phyloP scores from a whole-genome alignment of 2,113 vertebrate species.

The Ageneiosus marmoratus region DNA sequence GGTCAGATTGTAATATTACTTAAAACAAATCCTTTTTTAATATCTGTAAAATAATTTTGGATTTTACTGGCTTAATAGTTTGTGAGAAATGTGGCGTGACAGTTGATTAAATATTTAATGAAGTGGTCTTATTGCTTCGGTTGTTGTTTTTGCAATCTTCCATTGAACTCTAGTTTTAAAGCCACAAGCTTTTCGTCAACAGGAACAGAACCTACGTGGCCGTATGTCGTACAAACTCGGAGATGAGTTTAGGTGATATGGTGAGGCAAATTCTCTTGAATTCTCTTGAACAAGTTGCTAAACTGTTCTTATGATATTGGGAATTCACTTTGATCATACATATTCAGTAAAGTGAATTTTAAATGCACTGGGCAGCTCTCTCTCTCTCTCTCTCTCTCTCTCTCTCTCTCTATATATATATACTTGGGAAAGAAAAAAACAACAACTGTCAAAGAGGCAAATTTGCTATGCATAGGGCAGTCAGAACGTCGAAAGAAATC shows the following conservation, averaged over 20 bases:
- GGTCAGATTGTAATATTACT: not conserved
- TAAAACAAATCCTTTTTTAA: constrained; percentile 7
- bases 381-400: too few species aligned
- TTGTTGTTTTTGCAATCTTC: not conserved
- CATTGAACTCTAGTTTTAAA: not conserved
- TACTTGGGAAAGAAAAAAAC: too few species aligned
- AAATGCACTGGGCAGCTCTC: too few species aligned
- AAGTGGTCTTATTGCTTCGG: not conserved
- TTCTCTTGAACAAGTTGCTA: too few species aligned
- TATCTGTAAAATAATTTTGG: not conserved
- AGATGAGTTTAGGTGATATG: not conserved
- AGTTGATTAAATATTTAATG: constrained; percentile 11
- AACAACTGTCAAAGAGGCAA: too few species aligned
- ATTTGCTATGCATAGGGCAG: too few species aligned
- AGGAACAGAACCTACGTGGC: too few species aligned
- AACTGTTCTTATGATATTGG: too few species aligned
- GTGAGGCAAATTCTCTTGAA: not conserved
- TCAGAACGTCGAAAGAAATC: too few species aligned
- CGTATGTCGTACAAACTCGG: not conserved
- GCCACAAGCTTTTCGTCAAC: not conserved
- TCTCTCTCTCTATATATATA: too few species aligned
- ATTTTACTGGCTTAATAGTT: not conserved
- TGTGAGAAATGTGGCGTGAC: not conserved
- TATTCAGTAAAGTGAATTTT: too few species aligned
- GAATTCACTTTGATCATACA: too few species aligned